Evolutionary conservation across 2,797 vertebrate genomes (phyloP), one percentile per base, ranked within the genome.

Genomic region (Rhinogobio ventralis): DNA sequence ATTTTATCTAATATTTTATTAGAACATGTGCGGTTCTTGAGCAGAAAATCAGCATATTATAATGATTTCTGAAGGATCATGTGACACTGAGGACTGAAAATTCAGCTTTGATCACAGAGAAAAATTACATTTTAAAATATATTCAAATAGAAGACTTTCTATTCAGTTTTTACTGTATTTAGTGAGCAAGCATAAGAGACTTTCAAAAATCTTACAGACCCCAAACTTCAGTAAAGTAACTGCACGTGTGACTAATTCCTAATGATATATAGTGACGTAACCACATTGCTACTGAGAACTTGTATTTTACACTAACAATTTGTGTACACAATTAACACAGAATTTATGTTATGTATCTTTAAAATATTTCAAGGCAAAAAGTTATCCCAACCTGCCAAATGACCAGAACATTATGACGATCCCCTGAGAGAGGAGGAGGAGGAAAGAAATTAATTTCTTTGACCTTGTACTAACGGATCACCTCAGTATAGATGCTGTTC

Each of bases 401-500:
- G 17, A 66, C 1, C 14, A 66, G 30, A 19, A 66, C 30, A 36
- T 9, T 36, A 33, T 19, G 3, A 33, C 2, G 7, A 19, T 42
- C 15, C 8, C 3, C 17, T 67, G 30, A 67, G 8, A 36, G 33
- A 68, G 30, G 30, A 20, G 9, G 30, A 20, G 9, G 20, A 66
- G 3, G 17, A 33, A 5, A 66, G 30, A 67, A 39, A 36, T 11
- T 9, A 11, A 39, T 9, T 15, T 7, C n/a, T 28, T 62, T 28
- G 57, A 46, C 23, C 23, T 28, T 46, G 10, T 7, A 15, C 1
- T 5, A 60, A 20, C 5, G 23, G 20, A 68, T 92, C 92, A 98
- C 98, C 92, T 96, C 93, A 83, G 46, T 92, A 87, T 94, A 95
- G 82, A 95, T 92, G 73, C 94, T 94, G 7, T 92, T 95, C 88